A percentile compares a stretch with the other conserved stretches of the same genome.
These are phyloP conservation scores for Malthinus seriepunctatus DNA, from an alignment of 2,888 invertebrate species.

Conservation along the genomic window DNA sequence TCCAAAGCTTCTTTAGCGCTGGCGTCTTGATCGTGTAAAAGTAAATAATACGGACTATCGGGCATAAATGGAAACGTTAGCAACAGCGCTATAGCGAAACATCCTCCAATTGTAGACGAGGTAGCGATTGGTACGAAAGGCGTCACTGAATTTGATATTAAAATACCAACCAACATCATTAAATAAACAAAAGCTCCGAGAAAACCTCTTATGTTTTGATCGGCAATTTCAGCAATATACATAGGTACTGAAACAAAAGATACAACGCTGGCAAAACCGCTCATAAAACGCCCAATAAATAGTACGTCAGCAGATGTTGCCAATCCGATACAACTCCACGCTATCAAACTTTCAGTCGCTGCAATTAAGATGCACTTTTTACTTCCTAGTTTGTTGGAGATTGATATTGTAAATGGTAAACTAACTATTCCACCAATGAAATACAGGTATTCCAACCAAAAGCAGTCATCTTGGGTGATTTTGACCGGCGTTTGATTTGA, in stretches of 20 bases:
- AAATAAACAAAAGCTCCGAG: constrained; percentile 49
- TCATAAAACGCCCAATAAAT: constrained; percentile 47
- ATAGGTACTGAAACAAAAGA: constrained; percentile 52
- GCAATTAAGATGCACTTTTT: constrained; percentile 47
- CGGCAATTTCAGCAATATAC: constrained; percentile 52
- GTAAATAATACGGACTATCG: background rate
- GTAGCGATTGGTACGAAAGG: constrained; percentile 47
- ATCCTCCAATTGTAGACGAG: constrained; percentile 44
- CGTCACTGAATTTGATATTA: constrained; percentile 48
- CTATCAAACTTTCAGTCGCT: constrained; percentile 41
- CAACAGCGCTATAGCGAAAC: constrained; percentile 19
- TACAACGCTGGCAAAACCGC: constrained; percentile 50
- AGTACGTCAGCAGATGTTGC: constrained; percentile 44
- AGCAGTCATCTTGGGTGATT: constrained; percentile 38
- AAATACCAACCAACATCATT: constrained; percentile 50
- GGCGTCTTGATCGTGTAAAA: background rate
- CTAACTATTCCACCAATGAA: constrained; percentile 43
- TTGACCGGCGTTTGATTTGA: constrained; percentile 40
- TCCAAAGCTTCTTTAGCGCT: background rate
- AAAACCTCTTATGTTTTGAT: constrained; percentile 51
- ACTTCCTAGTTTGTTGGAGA: constrained; percentile 46
- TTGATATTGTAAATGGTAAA: constrained; percentile 45
- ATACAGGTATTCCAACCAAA: constrained; percentile 41
- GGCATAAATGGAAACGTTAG: background rate
- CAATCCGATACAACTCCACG: constrained; percentile 48